phyloP scores from a whole-genome alignment of 2,113 vertebrate species.

The Ammodytes dubius region DNA sequence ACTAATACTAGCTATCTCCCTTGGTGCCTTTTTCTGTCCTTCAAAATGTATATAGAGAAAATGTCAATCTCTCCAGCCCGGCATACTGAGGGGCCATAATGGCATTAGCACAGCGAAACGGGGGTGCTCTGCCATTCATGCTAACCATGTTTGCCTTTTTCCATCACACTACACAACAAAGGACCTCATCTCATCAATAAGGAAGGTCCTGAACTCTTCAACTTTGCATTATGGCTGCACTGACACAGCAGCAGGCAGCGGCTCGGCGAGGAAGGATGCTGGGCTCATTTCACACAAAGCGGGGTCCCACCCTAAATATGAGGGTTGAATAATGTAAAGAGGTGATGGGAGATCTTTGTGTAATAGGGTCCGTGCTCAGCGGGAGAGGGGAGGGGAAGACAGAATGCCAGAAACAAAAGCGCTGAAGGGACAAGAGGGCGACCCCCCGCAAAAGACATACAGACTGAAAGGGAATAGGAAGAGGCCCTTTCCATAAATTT shows the following conservation, averaged over 20 bases:
- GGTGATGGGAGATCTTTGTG: constrained; percentile 75
- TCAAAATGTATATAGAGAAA: constrained; percentile 76
- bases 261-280: constrained; percentile 50
- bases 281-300: constrained; percentile 63
- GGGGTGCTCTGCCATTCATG: constrained; percentile 68
- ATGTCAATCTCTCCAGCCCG: constrained; percentile 71
- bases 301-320: constrained; percentile 70
- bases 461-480: constrained; percentile 56
- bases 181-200: constrained; percentile 76
- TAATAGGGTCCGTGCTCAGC: constrained; percentile 64
- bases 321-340: constrained; percentile 78
- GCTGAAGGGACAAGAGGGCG: constrained; percentile 37
- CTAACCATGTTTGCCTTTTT: constrained; percentile 78
- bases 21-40: constrained; percentile 72
- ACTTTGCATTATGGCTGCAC: constrained; percentile 75
- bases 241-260: constrained; percentile 72
- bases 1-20: constrained; percentile 71
- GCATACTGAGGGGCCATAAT: constrained; percentile 74
- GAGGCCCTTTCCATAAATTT: constrained; percentile 40
- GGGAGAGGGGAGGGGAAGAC: constrained; percentile 43
- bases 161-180: constrained; percentile 75
- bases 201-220: constrained; percentile 84
- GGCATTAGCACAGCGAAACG: constrained; percentile 78
- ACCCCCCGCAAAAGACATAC: constrained; percentile 47
- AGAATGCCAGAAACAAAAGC: constrained; percentile 69